Conservation (phyloP, 2,888 invertebrate genomes). For the Dryocosmus kuriphilus region DNA sequence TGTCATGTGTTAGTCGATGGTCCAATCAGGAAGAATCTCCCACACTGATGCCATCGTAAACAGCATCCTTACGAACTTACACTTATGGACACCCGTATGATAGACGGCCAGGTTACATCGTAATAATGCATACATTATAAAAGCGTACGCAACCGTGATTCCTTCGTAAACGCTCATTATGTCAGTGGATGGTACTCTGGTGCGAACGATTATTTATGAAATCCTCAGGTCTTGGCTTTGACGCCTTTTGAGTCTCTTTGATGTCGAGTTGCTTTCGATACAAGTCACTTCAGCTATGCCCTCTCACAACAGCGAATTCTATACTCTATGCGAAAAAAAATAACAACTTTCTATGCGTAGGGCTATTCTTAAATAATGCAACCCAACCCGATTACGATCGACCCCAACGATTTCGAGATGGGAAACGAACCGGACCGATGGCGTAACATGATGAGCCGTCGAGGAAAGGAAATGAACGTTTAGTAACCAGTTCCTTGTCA, state of each 20-base stretch:
- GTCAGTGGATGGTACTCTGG: slow-evolving; percentile 42
- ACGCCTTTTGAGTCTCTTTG: slow-evolving; percentile 36
- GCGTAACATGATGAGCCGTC: slow-evolving; percentile 24
- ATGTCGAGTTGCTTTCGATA: neutral
- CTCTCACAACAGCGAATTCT: neutral
- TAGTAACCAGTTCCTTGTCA: slow-evolving; percentile 17
- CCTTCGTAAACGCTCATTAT: slow-evolving; percentile 48
- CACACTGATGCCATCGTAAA: neutral
- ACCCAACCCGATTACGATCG: slow-evolving; percentile 12
- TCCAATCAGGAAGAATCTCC: slow-evolving; percentile 54
- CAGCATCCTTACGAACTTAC: slow-evolving; percentile 22
- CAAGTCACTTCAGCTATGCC: slow-evolving; percentile 1
- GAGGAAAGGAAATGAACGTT: slow-evolving; percentile 26
- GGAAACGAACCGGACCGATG: slow-evolving; percentile 32
- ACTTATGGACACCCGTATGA: slow-evolving; percentile 1
- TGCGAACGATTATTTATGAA: slow-evolving; percentile 44
- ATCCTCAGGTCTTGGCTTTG: slow-evolving; percentile 27
- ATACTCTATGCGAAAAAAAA: slow-evolving; percentile 1
- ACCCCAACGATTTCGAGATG: slow-evolving; percentile 17
- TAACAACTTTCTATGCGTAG: slow-evolving; percentile 21
- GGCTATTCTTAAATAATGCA: slow-evolving; percentile 32
- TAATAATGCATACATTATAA: slow-evolving; percentile 26
- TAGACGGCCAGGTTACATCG: slow-evolving; percentile 10
- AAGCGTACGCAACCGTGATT: slow-evolving; percentile 41
- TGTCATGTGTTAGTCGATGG: slow-evolving; percentile 55